Base-by-base conservation (phyloP, 2,888 invertebrate genomes). In the Drosophila anomelani region DNA sequence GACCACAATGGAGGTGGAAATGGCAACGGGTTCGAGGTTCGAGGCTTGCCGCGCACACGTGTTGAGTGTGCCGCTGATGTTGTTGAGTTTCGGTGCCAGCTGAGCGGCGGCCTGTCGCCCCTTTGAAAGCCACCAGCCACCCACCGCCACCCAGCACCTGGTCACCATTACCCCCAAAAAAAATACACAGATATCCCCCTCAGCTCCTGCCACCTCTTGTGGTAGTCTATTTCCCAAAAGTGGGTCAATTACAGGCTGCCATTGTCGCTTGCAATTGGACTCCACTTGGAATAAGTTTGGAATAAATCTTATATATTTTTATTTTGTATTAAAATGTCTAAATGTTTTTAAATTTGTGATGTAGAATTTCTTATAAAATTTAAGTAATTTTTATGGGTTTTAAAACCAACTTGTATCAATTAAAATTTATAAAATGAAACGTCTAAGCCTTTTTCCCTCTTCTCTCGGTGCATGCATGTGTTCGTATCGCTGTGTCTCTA, bases 191-290 rank as follows among this genome's bases (percentile, higher is more conserved):
- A n/a, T n/a, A 15, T 17, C 55, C 41, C 55, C 20, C 9, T 5
- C 12, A 1, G 34, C 9, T 49, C 36, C 59, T 43, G 54, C 55
- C 39, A 23, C 39, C 54, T 20, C 32, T 51, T 20, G 9, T 51
- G 20, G 51, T 20, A 51, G 15, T 51, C 51, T 13, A 51, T 51
- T 51, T 51, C 15, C 20, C 15, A 23, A 51, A 86, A 86, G 78
- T 87, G 86, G 86, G 86, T 87, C 86, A 87, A 87, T 88, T 87
- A 82, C 84, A 84, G 79, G 79, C 86, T 81, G 75, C 75, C 76
- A 73, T 83, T 83, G 81, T 81, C 80, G 85, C 78, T 75, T 43
- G 20, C 34, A 23, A 20, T 57, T 39, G 57, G 57, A 6, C 36
- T 49, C n/a, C 47, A 68, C 64, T 44, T 9, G 26, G 55, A 73